phyloP scores from a whole-genome alignment of 2,888 invertebrate genomes.

The Phlogophora meticulosa region DNA sequence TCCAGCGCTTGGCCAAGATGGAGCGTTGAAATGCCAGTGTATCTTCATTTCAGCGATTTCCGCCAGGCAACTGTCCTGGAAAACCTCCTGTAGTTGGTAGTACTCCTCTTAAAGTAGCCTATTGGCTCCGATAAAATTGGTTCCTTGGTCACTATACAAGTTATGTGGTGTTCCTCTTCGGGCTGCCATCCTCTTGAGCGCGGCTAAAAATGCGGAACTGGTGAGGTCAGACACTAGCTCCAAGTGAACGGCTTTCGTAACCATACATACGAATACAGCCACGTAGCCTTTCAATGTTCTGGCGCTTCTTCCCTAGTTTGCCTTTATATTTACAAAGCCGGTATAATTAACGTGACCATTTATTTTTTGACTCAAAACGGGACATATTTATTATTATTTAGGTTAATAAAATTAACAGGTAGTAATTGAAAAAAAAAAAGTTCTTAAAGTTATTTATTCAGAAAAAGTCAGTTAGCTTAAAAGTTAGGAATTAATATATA shows the following conservation, averaged over 20 bases:
- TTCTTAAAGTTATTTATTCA: too few relatives aligned
- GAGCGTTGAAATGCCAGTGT: constrained; percentile 15
- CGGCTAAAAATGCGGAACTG: neutral
- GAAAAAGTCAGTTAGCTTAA: too few relatives aligned
- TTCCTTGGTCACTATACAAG: constrained; percentile 3
- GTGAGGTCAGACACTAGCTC: neutral
- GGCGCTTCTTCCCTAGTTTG: neutral
- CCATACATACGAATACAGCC: too few relatives aligned
- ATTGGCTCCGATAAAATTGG: constrained; percentile 5
- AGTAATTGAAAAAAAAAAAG: too few relatives aligned
- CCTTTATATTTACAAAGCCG: neutral
- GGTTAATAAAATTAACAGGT: too few relatives aligned
- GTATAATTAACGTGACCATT: too few relatives aligned
- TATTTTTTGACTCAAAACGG: too few relatives aligned
- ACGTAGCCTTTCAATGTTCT: neutral
- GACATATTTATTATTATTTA: too few relatives aligned
- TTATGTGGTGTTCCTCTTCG: neutral
- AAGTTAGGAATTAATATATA: too few relatives aligned
- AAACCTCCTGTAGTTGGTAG: neutral
- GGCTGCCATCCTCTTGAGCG: neutral
- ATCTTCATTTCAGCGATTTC: constrained; percentile 10
- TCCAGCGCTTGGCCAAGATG: neutral
- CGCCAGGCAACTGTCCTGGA: neutral
- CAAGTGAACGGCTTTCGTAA: too few relatives aligned
- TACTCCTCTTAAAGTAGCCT: neutral